Evolutionary conservation across 1,140 invertebrate species (phyloP).

Genomic region (Dreissena rostriformis): DNA sequence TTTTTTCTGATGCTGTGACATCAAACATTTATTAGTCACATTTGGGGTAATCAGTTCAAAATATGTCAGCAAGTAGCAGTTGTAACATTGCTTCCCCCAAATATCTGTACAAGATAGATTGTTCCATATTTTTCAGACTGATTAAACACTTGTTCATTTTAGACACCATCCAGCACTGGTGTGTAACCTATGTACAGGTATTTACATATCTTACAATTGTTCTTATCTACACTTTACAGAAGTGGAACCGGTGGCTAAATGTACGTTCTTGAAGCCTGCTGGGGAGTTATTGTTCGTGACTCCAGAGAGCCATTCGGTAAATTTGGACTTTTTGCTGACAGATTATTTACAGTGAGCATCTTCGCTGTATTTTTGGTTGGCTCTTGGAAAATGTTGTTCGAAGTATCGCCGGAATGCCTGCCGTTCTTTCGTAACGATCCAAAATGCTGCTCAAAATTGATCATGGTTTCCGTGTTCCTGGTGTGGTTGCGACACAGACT

Average conservation of each 20-base stretch:
- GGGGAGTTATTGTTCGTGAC: constrained; percentile 31
- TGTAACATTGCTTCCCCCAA: no score
- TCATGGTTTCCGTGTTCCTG: constrained; percentile 49
- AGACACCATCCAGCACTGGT: constrained; percentile 23
- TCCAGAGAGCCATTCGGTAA: constrained; percentile 47
- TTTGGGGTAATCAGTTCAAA: no score
- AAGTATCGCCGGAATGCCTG: constrained; percentile 37
- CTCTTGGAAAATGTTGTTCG: constrained; percentile 42
- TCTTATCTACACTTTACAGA: constrained; percentile 16
- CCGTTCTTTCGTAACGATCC: constrained; percentile 47
- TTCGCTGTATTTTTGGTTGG: constrained; percentile 28
- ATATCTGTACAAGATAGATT: neutral
- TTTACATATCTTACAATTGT: constrained; percentile 40
- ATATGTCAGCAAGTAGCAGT: no score
- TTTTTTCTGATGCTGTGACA: no score
- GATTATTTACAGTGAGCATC: constrained; percentile 27
- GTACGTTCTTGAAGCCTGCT: constrained; percentile 53
- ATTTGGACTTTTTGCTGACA: constrained; percentile 32
- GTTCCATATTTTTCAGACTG: neutral
- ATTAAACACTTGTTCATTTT: constrained; percentile 13
- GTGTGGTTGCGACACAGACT: constrained; percentile 41
- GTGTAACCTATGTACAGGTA: constrained; percentile 10
- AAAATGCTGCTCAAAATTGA: constrained; percentile 50
- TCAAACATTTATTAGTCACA: no score
- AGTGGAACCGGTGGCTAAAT: constrained; percentile 42